Base-by-base conservation (phyloP, 2,888 invertebrate species). In the Mimas tiliae region DNA sequence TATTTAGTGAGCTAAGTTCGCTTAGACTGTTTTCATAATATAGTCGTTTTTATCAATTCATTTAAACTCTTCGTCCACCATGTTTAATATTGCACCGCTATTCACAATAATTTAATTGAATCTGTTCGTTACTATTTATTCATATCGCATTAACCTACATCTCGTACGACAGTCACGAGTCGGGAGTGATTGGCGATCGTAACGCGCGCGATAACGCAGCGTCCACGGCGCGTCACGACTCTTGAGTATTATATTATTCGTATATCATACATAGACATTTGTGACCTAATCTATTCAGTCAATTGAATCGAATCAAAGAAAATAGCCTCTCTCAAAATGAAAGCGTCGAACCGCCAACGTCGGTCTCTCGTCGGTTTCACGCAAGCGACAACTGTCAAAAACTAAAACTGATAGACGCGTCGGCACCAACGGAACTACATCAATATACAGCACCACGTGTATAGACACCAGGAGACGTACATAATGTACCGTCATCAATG, bases 251-350 rank as follows among this genome's bases (percentile, higher is more conserved):
- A 90, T 85, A 86, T 88, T 87, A 83, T 82, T 80, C 75, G 79
- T 82, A 86, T 80, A 81, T 83, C 82, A 84, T 74, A 82, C 79
- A 85, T 85, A 87, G 82, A 87, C 85, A 87, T 83, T 86, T 86
- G 91, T 86, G 91, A 91, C 88, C 91, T 92, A 92, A 89, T 87
- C 92, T 93, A 93, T 87, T 93, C 93, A 93, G 93, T 93, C 93
- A 87, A 88, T 91, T 87, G 90, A 91, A 88, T 90, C 87, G 88
- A 90, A 90, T 91, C 89, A 90, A 90, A 90, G 84, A 82, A 83
- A 79, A 90, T 93, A 93, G 93, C 93, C 92, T 93, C 92, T 91
- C 89, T 89, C 87, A 78, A 80, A 83, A 82, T 81, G 86, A 85
- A 84, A 81, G 83, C 77, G 82, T 84, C 82, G 78, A 79, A 80